A percentile compares a stretch with the other conserved stretches of the same genome.
These are phyloP conservation scores for Laupala kohalensis DNA, from an alignment of 1,140 invertebrate genomes.

Conservation along the genomic window DNA sequence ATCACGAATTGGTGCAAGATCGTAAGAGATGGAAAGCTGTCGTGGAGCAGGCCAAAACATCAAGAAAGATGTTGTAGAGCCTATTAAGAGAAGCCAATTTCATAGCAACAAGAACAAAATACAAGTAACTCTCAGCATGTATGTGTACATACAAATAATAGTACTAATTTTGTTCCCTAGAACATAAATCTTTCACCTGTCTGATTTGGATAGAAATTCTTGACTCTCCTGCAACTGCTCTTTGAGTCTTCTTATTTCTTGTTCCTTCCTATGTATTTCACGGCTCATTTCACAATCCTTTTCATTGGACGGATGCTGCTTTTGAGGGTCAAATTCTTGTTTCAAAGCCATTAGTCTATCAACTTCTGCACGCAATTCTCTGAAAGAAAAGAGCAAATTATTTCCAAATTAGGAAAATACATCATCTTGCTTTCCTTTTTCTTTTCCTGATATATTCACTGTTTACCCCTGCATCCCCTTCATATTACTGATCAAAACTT, in stretches of 20 bases:
- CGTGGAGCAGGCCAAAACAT: too few species aligned
- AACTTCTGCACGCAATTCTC: slow-evolving; percentile 42
- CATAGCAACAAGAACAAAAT: too few species aligned
- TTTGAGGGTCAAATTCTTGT: slow-evolving; percentile 38
- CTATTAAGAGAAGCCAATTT: too few species aligned
- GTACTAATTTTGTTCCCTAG: too few species aligned
- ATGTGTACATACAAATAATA: too few species aligned
- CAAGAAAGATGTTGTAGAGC: too few species aligned
- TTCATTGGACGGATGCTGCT: slow-evolving; percentile 23
- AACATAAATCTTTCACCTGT: neutral
- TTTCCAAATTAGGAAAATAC: slow-evolving; percentile 3
- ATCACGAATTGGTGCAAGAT: too few species aligned
- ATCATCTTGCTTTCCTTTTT: neutral
- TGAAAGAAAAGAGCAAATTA: neutral
- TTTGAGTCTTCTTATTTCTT: slow-evolving; percentile 43
- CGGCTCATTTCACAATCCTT: slow-evolving; percentile 36
- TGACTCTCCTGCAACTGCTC: slow-evolving; percentile 39
- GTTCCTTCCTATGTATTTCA: slow-evolving; percentile 47
- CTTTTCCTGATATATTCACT: too few species aligned
- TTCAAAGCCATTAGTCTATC: slow-evolving; percentile 41
- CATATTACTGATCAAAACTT: too few species aligned
- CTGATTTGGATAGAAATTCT: slow-evolving; percentile 29
- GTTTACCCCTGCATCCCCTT: too few species aligned
- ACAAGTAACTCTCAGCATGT: too few species aligned
- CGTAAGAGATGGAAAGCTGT: too few species aligned